A percentile compares a stretch with the other conserved stretches of the same genome.
Conservation (phyloP, 2,888 invertebrate species). For the Taenaris catops region DNA sequence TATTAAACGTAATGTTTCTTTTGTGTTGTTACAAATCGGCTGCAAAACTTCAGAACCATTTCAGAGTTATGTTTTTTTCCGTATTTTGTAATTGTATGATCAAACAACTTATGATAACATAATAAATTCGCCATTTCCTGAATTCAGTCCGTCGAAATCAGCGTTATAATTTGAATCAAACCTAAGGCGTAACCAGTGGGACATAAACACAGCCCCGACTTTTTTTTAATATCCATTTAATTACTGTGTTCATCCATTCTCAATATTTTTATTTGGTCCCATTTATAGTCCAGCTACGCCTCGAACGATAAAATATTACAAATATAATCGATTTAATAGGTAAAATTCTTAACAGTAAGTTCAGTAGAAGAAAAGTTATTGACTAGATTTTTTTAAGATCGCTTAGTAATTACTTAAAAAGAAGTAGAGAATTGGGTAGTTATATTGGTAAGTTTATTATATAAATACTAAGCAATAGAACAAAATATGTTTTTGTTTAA, state of each 20-base stretch:
- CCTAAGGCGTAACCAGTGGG: slow-evolving; percentile 71
- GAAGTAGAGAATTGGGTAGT: slow-evolving; percentile 15
- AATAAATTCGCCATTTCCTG: too few species aligned
- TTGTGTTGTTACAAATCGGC: too few species aligned
- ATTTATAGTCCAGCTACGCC: slow-evolving; percentile 65
- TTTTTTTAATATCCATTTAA: slow-evolving; percentile 34
- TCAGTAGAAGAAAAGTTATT: slow-evolving; percentile 31
- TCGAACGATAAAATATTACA: slow-evolving; percentile 35
- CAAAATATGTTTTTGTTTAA: slow-evolving; percentile 4
- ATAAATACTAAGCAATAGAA: slow-evolving; percentile 22
- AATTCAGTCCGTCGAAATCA: slow-evolving; percentile 1
- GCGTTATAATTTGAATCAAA: slow-evolving; percentile 6
- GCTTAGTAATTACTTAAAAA: slow-evolving; percentile 11
- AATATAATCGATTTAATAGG: slow-evolving; percentile 25
- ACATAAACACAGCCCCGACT: slow-evolving; percentile 50
- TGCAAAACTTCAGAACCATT: too few species aligned
- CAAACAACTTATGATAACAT: too few species aligned
- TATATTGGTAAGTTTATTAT: slow-evolving; percentile 13
- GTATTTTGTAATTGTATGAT: too few species aligned
- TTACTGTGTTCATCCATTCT: slow-evolving; percentile 46
- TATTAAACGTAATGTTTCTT: too few species aligned
- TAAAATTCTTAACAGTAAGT: slow-evolving; percentile 34
- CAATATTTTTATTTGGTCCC: slow-evolving; percentile 60
- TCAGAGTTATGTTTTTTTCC: too few species aligned
- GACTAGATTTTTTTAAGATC: slow-evolving; percentile 35